These are phyloP conservation scores for Hermaeophaga mercurialis DNA, from an alignment of 2,888 invertebrate species.

Conservation along the genomic window DNA sequence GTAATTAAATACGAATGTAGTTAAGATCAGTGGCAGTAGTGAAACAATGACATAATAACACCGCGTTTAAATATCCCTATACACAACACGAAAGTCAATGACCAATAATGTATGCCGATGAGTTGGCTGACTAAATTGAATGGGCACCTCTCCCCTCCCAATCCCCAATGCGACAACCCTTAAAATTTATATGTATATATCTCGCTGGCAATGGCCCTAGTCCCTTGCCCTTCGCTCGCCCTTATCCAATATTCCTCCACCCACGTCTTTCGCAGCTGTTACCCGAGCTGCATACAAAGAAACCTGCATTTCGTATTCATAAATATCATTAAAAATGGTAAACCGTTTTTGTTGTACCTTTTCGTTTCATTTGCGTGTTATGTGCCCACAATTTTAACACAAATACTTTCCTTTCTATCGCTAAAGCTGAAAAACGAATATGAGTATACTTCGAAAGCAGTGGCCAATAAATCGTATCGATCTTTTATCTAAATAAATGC, in stretches of 20 bases:
- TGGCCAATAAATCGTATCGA: too few relatives aligned
- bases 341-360: not conserved
- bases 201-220: slow-evolving; percentile 13
- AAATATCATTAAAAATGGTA: slow-evolving; percentile 23
- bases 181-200: slow-evolving; percentile 16
- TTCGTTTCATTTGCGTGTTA: too few relatives aligned
- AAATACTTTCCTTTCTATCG: too few relatives aligned
- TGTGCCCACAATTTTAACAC: too few relatives aligned
- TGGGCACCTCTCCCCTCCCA: not conserved
- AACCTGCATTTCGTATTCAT: slow-evolving; percentile 23
- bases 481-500: too few relatives aligned
- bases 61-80: not conserved
- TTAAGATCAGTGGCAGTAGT: not conserved
- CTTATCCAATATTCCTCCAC: slow-evolving; percentile 22
- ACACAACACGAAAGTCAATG: not conserved
- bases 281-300: slow-evolving; percentile 23
- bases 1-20: too few relatives aligned
- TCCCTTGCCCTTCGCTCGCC: slow-evolving; percentile 7
- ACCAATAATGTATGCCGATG: not conserved
- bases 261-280: slow-evolving; percentile 28
- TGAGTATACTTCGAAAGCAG: too few relatives aligned
- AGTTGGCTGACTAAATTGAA: not conserved
- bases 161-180: not conserved
- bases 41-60: not conserved
- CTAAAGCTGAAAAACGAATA: too few relatives aligned